These are phyloP conservation scores for Numenius phaeopus DNA, from an alignment of 2,797 vertebrate genomes.

Conservation along the genomic window DNA sequence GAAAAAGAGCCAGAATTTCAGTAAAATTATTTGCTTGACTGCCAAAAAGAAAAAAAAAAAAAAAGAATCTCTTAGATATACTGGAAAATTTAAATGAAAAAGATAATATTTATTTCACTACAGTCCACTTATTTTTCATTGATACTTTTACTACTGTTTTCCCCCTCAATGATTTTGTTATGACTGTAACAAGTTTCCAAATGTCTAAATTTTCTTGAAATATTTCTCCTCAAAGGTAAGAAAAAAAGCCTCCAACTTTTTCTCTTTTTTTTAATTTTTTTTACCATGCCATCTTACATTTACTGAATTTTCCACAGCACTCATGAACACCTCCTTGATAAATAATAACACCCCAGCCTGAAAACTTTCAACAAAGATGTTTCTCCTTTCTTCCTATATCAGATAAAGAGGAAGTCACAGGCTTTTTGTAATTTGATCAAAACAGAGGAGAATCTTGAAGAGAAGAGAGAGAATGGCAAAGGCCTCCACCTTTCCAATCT, in stretches of 20 bases:
- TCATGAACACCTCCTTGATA: neutral
- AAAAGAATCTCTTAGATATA: neutral
- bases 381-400: neutral
- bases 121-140: neutral
- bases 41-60: neutral
- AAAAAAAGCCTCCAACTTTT: accelerated
- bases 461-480: neutral
- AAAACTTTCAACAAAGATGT: neutral
- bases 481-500: neutral
- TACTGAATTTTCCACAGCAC: neutral
- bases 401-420: neutral
- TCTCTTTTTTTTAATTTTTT: neutral
- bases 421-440: neutral
- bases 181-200: neutral
- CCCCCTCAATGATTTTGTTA: neutral
- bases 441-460: neutral
- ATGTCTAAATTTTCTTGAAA: neutral
- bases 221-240: neutral
- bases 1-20: neutral
- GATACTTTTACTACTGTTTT: neutral
- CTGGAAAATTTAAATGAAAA: neutral
- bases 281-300: neutral
- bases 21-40: neutral
- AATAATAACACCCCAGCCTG: neutral
- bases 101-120: neutral